Evolutionary conservation across 2,113 vertebrate species (phyloP).

Genomic region (Microtus ochrogaster): DNA sequence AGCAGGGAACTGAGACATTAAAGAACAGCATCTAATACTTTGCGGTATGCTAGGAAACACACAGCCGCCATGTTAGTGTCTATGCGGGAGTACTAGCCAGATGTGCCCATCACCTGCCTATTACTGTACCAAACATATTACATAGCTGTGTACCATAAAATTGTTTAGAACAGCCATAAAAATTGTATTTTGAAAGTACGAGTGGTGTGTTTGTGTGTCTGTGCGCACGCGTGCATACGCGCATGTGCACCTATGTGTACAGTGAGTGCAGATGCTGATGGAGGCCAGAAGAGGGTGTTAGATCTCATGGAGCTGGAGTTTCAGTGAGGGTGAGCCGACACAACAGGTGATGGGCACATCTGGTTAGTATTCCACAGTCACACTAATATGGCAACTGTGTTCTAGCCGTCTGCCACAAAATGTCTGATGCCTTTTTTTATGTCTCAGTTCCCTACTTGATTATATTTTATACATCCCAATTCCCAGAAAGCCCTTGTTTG

Average conservation of each 20-base stretch:
- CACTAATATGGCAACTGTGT: neutral
- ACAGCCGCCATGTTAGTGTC: neutral
- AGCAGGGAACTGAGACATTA: neutral
- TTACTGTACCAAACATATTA: neutral
- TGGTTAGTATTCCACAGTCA: neutral
- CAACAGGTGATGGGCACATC: neutral
- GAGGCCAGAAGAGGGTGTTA: too few relatives aligned
- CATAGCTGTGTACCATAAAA: neutral
- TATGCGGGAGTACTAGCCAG: neutral
- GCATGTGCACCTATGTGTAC: neutral
- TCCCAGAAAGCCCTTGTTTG: neutral
- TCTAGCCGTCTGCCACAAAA: neutral
- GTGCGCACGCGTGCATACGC: accelerated
- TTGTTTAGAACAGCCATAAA: neutral
- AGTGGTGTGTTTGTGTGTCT: neutral
- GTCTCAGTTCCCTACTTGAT: neutral
- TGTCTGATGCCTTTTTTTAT: neutral
- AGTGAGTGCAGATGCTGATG: neutral
- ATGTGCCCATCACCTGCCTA: neutral
- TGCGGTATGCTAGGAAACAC: neutral
- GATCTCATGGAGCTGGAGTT: too few relatives aligned
- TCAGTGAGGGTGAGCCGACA: too few relatives aligned
- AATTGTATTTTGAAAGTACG: neutral
- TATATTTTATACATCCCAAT: neutral
- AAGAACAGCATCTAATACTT: neutral